Evolutionary conservation across 2,797 vertebrate species (phyloP).

Genomic region (Onychomys arenicola): DNA sequence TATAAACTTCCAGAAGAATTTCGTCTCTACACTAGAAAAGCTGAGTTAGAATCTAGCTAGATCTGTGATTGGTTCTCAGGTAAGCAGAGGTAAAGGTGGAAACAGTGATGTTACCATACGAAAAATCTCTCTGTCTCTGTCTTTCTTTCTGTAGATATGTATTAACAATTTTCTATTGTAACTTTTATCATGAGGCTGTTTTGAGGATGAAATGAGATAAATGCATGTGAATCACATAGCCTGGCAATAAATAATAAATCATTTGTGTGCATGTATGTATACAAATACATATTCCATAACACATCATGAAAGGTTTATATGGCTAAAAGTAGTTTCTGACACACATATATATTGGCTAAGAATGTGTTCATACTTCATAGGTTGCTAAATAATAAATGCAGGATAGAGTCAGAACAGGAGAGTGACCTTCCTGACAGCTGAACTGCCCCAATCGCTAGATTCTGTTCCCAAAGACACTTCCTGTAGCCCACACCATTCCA

Average conservation of each 20-base stretch:
- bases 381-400: background rate
- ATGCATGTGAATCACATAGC: background rate
- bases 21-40: background rate
- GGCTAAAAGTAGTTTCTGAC: conserved; percentile 86
- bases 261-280: background rate
- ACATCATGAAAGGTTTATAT: conserved; percentile 85
- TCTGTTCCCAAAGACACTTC: background rate
- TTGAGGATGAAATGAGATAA: conserved; percentile 4
- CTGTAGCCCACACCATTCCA: background rate
- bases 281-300: conserved; percentile 77
- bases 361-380: background rate
- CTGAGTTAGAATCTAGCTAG: background rate
- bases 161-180: background rate
- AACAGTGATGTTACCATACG: background rate
- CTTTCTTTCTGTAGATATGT: background rate
- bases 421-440: background rate
- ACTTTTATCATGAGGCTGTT: background rate
- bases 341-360: conserved; percentile 58
- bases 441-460: background rate
- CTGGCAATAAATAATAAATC: background rate
- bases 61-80: background rate
- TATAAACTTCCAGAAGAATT: background rate
- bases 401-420: background rate
- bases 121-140: background rate
- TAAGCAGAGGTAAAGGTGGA: background rate